Base-by-base conservation (phyloP, 2,888 invertebrate genomes). In the Sipunculus nudus region DNA sequence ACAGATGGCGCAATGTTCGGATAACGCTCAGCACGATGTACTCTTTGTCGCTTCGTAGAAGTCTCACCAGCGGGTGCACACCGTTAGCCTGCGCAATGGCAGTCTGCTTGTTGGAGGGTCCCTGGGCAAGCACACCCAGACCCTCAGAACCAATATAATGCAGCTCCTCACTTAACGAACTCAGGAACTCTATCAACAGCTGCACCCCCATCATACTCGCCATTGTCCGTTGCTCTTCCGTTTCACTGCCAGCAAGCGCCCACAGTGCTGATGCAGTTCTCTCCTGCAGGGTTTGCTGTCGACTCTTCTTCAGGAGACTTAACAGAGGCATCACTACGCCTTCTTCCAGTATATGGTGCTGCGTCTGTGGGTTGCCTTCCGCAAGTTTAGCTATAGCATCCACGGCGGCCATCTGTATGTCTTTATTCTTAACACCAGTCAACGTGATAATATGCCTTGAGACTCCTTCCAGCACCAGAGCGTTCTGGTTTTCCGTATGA, bases 81-180 rank as follows among this genome's bases (percentile, higher is more conserved):
- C 80, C 81, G 55, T 79, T 80, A 4, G 77, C 74, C 28, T 71
- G 60, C 3, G 74, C 76, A 53, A 81, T 82, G 21, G 72, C 75
- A n/a, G 72, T 62, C 53, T 80, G 78, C 61, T 74, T 70, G 61
- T 70, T 77, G 6, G 75, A 57, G 1, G 82, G 80, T 4, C 81
- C 82, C 56, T 78, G 76, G 10, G 80, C 78, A 23, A 82, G 63
- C 1, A 81, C 81, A 6, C 78, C 78, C 5, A 82, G 58, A 1
- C 77, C 80, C 61, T 82, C 82, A 16, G 80, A 79, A 19, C 81
- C 82, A 52, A 82, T 81, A 32, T 64, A 76, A 64, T 82, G 80
- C 19, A 82, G 75, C 53, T 77, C 73, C 53, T 78, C 78, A 16
- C 78, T 75, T 61, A 76, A 59, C 19, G 79, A 76, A 55, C 77